Conservation (phyloP, 1,140 invertebrate genomes). For the Arion vulgaris region DNA sequence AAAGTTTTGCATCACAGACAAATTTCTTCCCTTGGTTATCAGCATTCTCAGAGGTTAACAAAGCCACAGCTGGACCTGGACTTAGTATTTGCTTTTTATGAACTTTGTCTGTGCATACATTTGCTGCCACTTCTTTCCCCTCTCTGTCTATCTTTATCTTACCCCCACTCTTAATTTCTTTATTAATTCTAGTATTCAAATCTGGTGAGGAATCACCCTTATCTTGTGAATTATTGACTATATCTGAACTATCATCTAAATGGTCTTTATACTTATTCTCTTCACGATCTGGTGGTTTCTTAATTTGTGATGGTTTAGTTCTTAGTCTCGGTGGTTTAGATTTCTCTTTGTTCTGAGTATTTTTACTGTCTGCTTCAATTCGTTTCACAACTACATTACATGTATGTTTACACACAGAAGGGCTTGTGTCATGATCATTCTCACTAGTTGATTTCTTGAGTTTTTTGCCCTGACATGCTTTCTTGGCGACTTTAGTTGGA, state of each 20-base stretch:
- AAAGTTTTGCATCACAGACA: background rate
- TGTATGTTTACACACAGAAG: slow-evolving; percentile 33
- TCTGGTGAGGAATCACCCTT: background rate
- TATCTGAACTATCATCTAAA: background rate
- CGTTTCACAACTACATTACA: slow-evolving; percentile 36
- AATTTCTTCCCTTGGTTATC: background rate
- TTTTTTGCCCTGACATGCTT: background rate
- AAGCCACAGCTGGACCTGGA: background rate
- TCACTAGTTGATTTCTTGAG: slow-evolving; percentile 22
- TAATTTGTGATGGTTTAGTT: slow-evolving; percentile 6
- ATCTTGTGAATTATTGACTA: background rate
- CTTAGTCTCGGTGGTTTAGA: background rate
- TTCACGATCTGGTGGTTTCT: background rate
- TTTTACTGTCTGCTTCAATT: slow-evolving; percentile 22
- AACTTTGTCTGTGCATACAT: background rate
- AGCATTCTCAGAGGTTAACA: background rate
- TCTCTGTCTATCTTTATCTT: background rate
- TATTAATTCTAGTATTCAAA: background rate
- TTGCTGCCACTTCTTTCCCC: background rate
- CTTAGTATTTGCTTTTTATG: background rate
- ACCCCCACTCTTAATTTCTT: background rate
- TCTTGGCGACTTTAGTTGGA: slow-evolving; percentile 4
- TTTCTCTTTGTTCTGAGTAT: background rate
- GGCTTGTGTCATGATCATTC: background rate
- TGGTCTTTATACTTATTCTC: background rate